phyloP scores from a whole-genome alignment of 1,140 invertebrate genomes.

The Medauroidea extradentata region DNA sequence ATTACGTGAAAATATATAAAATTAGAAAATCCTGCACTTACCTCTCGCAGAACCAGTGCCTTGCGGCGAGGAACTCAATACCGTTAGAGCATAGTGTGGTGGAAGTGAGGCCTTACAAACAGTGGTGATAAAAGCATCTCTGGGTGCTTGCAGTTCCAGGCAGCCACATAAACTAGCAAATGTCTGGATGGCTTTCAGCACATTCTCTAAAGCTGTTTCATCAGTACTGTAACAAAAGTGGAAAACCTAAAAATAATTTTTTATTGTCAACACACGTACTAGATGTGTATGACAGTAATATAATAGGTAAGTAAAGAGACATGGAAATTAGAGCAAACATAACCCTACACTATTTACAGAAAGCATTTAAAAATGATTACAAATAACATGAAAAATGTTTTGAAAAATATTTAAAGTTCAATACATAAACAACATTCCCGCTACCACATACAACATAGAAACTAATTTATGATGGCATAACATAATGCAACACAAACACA shows the following conservation, averaged over 20 bases:
- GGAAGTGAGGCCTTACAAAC: conserved; percentile 93
- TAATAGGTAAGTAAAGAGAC: neutral
- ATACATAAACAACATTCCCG: neutral
- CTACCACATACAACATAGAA: no score
- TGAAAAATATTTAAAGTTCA: neutral
- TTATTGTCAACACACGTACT: neutral
- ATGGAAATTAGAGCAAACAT: neutral
- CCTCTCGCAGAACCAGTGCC: conserved; percentile 44
- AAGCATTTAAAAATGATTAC: neutral
- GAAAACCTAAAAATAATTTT: no score
- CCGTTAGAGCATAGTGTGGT: conserved; percentile 88
- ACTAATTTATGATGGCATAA: no score
- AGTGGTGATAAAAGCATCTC: conserved; percentile 90
- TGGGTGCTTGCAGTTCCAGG: conserved; percentile 63
- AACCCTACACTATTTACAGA: neutral
- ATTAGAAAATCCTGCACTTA: no score
- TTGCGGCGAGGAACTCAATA: conserved; percentile 62
- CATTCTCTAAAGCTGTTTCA: conserved; percentile 82
- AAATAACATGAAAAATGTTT: conserved; percentile 14
- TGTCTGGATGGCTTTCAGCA: conserved; percentile 86
- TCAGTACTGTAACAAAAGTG: conserved; percentile 71
- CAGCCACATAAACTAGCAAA: conserved; percentile 76
- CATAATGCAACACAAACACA: no score
- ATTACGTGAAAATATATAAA: no score
- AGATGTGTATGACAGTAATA: neutral